A percentile compares a stretch with the other conserved stretches of the same genome.
phyloP scores from a whole-genome alignment of 2,888 invertebrate genomes.

The Dinocampus coccinellae region DNA sequence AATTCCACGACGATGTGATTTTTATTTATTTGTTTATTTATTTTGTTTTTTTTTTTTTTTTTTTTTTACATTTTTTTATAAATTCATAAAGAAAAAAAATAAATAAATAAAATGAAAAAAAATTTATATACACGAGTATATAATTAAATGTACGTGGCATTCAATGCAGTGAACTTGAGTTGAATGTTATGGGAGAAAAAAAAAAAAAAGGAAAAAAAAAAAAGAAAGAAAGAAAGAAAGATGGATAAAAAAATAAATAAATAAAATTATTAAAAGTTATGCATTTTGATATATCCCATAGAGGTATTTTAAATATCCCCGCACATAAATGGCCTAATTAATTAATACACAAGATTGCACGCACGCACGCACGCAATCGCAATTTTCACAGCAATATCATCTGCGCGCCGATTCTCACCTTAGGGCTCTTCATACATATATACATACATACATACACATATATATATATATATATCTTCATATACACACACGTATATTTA shows the following conservation, averaged over 20 bases:
- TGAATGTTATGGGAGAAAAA: neutral
- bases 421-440: neutral
- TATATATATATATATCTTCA: too few relatives aligned
- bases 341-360: constrained; percentile 46
- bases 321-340: constrained; percentile 51
- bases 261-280: neutral
- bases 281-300: constrained; percentile 14
- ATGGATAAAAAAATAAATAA: neutral
- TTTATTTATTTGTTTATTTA: too few relatives aligned
- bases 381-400: constrained; percentile 40
- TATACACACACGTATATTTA: neutral
- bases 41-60: too few relatives aligned
- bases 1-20: too few relatives aligned
- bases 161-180: neutral
- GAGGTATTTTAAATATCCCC: constrained; percentile 11
- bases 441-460: neutral
- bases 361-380: constrained; percentile 42
- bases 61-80: too few relatives aligned
- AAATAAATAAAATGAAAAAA: too few relatives aligned
- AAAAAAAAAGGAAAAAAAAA: too few relatives aligned
- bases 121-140: too few relatives aligned
- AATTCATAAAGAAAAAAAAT: too few relatives aligned
- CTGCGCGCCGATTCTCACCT: constrained; percentile 20
- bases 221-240: too few relatives aligned
- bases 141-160: too few relatives aligned